Evolutionary conservation across 2,113 vertebrate genomes (phyloP).

Genomic region (Pandion haliaetus): DNA sequence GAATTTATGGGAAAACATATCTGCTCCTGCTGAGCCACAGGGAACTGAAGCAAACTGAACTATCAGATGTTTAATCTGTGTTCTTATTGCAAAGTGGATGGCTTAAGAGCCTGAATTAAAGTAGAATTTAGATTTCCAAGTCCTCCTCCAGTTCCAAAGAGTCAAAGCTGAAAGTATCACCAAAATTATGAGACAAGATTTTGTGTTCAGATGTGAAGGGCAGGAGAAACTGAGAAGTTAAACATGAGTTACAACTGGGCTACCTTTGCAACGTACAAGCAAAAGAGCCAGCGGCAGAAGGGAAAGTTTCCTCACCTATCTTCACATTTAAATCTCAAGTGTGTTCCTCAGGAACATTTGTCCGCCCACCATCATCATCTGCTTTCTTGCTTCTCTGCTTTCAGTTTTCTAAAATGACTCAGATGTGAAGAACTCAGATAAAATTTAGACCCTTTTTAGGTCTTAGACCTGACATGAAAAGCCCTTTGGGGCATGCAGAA

Average conservation of each 20-base stretch:
- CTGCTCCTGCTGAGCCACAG: not conserved
- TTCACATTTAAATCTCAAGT: not conserved
- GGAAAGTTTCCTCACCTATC: not conserved
- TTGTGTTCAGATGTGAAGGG: not conserved
- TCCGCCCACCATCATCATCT: not conserved
- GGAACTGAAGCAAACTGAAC: not conserved
- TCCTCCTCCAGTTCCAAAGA: not conserved
- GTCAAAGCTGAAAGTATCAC: not conserved
- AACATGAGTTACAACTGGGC: not conserved
- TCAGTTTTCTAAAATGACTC: not conserved
- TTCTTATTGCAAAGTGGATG: not conserved
- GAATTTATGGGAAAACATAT: not conserved
- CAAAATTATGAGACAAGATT: not conserved
- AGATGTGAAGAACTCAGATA: not conserved
- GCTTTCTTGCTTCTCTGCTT: not conserved
- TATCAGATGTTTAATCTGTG: not conserved
- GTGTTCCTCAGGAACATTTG: not conserved
- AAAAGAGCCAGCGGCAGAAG: not conserved
- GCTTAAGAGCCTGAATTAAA: not conserved
- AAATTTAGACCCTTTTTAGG: not conserved
- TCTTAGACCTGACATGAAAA: not conserved
- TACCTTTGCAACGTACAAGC: not conserved
- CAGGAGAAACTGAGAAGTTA: not conserved
- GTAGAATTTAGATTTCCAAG: not conserved
- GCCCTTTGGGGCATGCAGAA: not conserved